Conservation (phyloP, 1,140 invertebrate species). For the Trachymyrmex septentrionalis region DNA sequence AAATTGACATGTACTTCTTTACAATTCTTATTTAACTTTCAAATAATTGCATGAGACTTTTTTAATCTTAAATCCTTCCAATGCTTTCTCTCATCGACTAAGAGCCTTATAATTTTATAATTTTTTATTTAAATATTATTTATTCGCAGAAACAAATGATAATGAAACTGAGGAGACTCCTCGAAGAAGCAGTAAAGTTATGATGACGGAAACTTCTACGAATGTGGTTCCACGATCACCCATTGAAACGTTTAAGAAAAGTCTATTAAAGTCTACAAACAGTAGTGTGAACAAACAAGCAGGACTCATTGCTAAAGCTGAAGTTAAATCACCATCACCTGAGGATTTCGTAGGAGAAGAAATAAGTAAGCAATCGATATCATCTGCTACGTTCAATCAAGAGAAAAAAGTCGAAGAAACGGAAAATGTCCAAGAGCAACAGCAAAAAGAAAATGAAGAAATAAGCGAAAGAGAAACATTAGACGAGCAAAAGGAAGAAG, state of each 20-base stretch:
- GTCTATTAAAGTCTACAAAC: constrained; percentile 75
- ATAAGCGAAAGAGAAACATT: constrained; percentile 26
- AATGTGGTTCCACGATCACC: not conserved
- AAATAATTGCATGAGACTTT: too few relatives aligned
- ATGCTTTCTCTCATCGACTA: too few relatives aligned
- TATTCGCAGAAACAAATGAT: not conserved
- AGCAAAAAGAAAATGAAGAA: constrained; percentile 40
- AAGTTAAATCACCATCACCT: constrained; percentile 79
- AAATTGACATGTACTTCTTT: too few relatives aligned
- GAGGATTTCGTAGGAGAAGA: constrained; percentile 79
- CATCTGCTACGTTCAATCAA: not conserved
- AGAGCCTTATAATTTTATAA: too few relatives aligned
- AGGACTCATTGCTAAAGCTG: constrained; percentile 66
- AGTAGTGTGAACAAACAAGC: constrained; percentile 64
- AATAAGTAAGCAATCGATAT: constrained; percentile 52
- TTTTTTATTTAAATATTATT: not conserved
- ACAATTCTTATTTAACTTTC: too few relatives aligned
- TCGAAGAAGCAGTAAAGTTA: constrained; percentile 21
- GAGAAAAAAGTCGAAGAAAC: constrained; percentile 44
- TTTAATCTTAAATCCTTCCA: too few relatives aligned
- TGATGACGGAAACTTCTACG: not conserved
- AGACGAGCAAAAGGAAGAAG: constrained; percentile 44
- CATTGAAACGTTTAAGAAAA: constrained; percentile 70
- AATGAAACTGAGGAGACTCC: not conserved
- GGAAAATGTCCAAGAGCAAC: constrained; percentile 49